Conservation (phyloP, 2,797 vertebrate species). For the Echeneis naucrates region DNA sequence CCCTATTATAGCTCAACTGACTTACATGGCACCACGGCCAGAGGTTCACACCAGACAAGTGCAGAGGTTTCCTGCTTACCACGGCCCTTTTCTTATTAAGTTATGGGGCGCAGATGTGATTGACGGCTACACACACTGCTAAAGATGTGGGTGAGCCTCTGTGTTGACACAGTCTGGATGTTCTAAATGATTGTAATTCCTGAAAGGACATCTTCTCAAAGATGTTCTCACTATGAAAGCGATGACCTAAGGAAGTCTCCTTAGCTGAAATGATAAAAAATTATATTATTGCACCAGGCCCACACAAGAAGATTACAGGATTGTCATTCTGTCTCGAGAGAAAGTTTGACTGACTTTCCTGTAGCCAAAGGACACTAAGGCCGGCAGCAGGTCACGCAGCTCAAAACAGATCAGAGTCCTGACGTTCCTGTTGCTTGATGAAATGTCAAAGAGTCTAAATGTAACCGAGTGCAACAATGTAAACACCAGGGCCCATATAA, state of each 20-base stretch:
- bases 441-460: conserved; percentile 71
- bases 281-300: not conserved
- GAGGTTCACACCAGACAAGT: conserved; percentile 74
- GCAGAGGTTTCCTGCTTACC: conserved; percentile 60
- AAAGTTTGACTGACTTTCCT: conserved; percentile 36
- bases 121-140: conserved; percentile 54
- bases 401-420: conserved; percentile 63
- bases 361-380: conserved; percentile 32
- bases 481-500: conserved; percentile 75
- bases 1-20: conserved; percentile 64
- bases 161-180: conserved; percentile 48
- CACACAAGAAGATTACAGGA: conserved; percentile 45
- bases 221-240: conserved; percentile 28
- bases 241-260: conserved; percentile 4
- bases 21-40: conserved; percentile 65
- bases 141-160: conserved; percentile 27
- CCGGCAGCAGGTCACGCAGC: conserved; percentile 49
- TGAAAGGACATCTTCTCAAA: conserved; percentile 13
- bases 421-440: conserved; percentile 58
- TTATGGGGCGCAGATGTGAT: conserved; percentile 61
- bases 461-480: conserved; percentile 64
- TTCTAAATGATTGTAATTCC: conserved; percentile 2
- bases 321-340: conserved; percentile 11
- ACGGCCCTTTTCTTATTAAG: conserved; percentile 59
- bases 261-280: conserved; percentile 8